These are phyloP conservation scores for Oncorhynchus nerka DNA, from an alignment of 2,113 vertebrate genomes.

Conservation along the genomic window DNA sequence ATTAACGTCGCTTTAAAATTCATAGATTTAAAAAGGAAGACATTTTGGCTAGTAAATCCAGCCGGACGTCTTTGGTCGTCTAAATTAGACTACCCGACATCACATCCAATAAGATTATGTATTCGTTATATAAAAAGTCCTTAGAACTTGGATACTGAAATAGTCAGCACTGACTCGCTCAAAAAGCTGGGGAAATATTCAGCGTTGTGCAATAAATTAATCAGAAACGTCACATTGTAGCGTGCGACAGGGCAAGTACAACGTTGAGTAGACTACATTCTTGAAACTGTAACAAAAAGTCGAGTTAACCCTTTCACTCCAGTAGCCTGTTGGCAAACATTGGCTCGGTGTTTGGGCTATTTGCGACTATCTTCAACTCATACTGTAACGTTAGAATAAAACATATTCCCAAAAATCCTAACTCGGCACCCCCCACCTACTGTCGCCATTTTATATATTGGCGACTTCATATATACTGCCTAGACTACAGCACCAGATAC, in stretches of 20 bases:
- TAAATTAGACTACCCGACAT: not conserved
- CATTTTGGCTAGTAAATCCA: not conserved
- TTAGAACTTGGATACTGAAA: not conserved
- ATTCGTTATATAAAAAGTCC: not conserved
- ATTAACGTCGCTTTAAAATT: not conserved
- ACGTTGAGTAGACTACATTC: conserved; percentile 49
- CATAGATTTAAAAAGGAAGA: not conserved
- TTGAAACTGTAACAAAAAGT: conserved; percentile 69
- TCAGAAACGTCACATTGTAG: conserved; percentile 71
- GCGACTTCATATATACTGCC: conserved; percentile 78
- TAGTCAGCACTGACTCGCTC: not conserved
- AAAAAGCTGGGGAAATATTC: conserved; percentile 37
- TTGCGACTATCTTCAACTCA: conserved; percentile 52
- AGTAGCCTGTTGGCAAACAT: conserved; percentile 59
- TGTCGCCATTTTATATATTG: conserved; percentile 84
- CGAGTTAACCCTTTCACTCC: conserved; percentile 73
- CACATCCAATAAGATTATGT: not conserved
- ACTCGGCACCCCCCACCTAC: conserved; percentile 69
- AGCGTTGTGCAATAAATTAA: conserved; percentile 67
- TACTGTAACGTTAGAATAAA: conserved; percentile 40
- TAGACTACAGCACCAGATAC: conserved; percentile 65
- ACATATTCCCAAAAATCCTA: conserved; percentile 65
- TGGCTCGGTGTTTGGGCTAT: conserved; percentile 43
- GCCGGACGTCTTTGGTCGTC: not conserved
- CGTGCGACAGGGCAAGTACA: conserved; percentile 55